Conservation (phyloP, 2,797 vertebrate genomes). For the Lerista edwardsae region DNA sequence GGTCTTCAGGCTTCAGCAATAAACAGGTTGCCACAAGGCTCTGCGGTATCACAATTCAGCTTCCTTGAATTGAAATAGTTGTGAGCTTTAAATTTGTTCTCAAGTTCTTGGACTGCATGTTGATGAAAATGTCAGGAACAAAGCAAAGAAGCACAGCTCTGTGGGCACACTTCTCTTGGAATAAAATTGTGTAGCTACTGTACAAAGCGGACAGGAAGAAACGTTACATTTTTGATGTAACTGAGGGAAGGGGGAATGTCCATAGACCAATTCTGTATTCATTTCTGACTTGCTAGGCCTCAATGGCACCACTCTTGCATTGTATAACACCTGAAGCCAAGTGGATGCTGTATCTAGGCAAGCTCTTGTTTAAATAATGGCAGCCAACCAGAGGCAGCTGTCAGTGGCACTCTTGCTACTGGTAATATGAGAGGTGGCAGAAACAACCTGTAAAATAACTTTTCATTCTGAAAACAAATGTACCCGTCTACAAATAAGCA, state of each 20-base stretch:
- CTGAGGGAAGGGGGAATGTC: too few species aligned
- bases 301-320: not conserved
- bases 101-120: conserved; percentile 61
- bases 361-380: too few species aligned
- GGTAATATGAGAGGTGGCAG: too few species aligned
- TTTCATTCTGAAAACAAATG: too few species aligned
- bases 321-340: too few species aligned
- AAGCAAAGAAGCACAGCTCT: conserved; percentile 55
- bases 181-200: conserved; percentile 21
- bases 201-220: conserved; percentile 30
- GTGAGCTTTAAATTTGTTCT: conserved; percentile 71
- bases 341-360: too few species aligned
- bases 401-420: too few species aligned
- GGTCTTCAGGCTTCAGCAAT: too few species aligned
- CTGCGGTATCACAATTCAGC: conserved; percentile 50
- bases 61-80: conserved; percentile 65
- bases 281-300: not conserved
- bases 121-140: conserved; percentile 38
- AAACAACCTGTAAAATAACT: too few species aligned
- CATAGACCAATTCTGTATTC: not conserved
- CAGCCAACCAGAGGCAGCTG: too few species aligned
- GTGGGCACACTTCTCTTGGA: conserved; percentile 51
- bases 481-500: not conserved
- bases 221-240: not conserved
- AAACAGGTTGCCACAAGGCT: too few species aligned